A percentile compares a stretch with the other conserved stretches of the same genome.
Evolutionary conservation across 2,888 invertebrate species (phyloP).

Genomic region (Lathronympha strigana): DNA sequence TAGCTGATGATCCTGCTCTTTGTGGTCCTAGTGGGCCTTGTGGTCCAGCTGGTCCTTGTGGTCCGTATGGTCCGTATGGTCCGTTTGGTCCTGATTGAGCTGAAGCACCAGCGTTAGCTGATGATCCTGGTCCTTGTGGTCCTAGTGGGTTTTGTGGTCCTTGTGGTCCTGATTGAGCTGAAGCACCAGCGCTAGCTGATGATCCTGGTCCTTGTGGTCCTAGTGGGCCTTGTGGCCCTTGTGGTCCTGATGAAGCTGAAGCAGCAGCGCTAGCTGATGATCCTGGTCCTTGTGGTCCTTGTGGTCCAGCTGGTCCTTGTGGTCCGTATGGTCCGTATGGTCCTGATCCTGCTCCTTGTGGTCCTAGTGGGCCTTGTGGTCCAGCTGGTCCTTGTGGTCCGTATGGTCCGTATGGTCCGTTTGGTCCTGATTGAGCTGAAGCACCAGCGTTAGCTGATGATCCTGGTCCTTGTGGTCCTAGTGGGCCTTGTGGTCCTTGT

Average conservation of each 20-base stretch:
- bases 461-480: constrained; percentile 11
- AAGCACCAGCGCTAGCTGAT: neutral
- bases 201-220: constrained; percentile 27
- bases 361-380: constrained; percentile 23
- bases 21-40: constrained; percentile 29
- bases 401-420: constrained; percentile 3
- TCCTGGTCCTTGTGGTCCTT: neutral
- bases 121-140: constrained; percentile 19
- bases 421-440: neutral
- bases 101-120: constrained; percentile 24
- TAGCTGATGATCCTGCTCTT: constrained; percentile 45
- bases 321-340: constrained; percentile 17
- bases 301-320: neutral
- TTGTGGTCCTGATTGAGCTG: constrained; percentile 25
- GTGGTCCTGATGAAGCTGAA: constrained; percentile 1
- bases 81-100: constrained; percentile 39
- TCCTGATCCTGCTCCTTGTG: constrained; percentile 25
- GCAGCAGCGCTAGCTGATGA: neutral
- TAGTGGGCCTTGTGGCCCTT: neutral
- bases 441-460: constrained; percentile 3
- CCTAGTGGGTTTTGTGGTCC: constrained; percentile 21
- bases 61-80: constrained; percentile 24
- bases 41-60: constrained; percentile 18
- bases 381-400: constrained; percentile 6
- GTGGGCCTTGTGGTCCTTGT: constrained; percentile 2